Conservation (phyloP, 2,888 invertebrate species). For the Agapostemon virescens region DNA sequence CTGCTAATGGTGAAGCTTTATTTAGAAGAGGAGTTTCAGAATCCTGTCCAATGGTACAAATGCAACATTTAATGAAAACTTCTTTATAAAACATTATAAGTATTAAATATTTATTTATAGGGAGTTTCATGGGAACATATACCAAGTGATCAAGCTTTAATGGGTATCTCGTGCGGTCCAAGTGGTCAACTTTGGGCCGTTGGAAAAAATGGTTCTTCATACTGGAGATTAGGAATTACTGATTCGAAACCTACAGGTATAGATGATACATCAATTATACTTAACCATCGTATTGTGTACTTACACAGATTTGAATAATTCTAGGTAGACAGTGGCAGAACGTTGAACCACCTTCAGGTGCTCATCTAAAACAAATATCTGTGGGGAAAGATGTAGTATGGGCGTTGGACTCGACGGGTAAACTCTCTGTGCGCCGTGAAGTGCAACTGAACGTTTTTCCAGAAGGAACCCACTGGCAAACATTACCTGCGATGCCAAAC, state of each 20-base stretch:
- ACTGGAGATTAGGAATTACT: slow-evolving; percentile 89
- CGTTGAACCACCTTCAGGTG: slow-evolving; percentile 87
- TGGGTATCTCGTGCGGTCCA: slow-evolving; percentile 88
- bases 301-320: neutral
- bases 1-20: slow-evolving; percentile 92
- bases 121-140: slow-evolving; percentile 91
- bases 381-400: slow-evolving; percentile 88
- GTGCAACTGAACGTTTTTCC: slow-evolving; percentile 87
- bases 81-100: neutral
- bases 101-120: slow-evolving; percentile 77
- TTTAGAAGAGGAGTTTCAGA: slow-evolving; percentile 89
- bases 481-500: slow-evolving; percentile 83
- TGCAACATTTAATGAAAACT: neutral
- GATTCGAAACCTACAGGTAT: slow-evolving; percentile 84
- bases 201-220: slow-evolving; percentile 92
- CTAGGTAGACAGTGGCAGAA: slow-evolving; percentile 88
- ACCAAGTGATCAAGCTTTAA: slow-evolving; percentile 89
- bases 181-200: slow-evolving; percentile 90
- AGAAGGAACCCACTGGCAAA: slow-evolving; percentile 93
- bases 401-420: slow-evolving; percentile 89
- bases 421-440: slow-evolving; percentile 89
- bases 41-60: slow-evolving; percentile 86
- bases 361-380: slow-evolving; percentile 88
- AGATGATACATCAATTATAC: neutral
- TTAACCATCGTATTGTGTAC: neutral